phyloP scores from a whole-genome alignment of 1,140 invertebrate species.

The Heliconius melpomene region DNA sequence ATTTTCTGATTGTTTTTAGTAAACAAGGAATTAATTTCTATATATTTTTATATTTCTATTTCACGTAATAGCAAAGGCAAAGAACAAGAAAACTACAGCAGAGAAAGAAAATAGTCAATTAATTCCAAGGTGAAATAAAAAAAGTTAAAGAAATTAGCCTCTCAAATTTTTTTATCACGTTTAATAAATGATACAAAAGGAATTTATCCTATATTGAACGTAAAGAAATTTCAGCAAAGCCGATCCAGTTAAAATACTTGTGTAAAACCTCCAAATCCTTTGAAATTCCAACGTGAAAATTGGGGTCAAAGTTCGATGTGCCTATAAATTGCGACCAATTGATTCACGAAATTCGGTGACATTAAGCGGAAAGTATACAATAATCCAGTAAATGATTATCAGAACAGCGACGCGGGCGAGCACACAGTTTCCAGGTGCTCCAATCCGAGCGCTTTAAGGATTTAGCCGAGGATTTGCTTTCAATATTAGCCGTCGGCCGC shows the following conservation, averaged over 20 bases:
- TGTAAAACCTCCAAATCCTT: slow-evolving; percentile 51
- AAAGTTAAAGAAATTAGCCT: too few relatives aligned
- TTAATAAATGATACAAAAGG: background rate
- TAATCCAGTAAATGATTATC: slow-evolving; percentile 79
- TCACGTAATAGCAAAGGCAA: too few relatives aligned
- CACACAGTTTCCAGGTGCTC: slow-evolving; percentile 79
- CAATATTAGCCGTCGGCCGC: slow-evolving; percentile 81
- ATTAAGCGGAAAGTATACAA: slow-evolving; percentile 77
- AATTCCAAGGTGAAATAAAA: too few relatives aligned
- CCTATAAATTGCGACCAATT: slow-evolving; percentile 72
- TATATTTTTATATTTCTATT: too few relatives aligned
- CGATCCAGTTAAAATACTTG: slow-evolving; percentile 38
- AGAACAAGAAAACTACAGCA: too few relatives aligned
- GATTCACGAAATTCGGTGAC: slow-evolving; percentile 68
- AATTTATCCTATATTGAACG: slow-evolving; percentile 25
- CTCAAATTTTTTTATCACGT: background rate
- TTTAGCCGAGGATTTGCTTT: slow-evolving; percentile 82
- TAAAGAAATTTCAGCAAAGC: slow-evolving; percentile 37
- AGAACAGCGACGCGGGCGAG: slow-evolving; percentile 55
- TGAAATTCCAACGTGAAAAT: slow-evolving; percentile 55
- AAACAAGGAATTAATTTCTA: too few relatives aligned
- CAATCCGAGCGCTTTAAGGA: slow-evolving; percentile 81
- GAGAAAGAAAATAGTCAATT: too few relatives aligned
- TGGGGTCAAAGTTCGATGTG: slow-evolving; percentile 56
- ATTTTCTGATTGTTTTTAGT: too few relatives aligned